Base-by-base conservation (phyloP, 2,888 invertebrate species). In the Pomacea canaliculata region DNA sequence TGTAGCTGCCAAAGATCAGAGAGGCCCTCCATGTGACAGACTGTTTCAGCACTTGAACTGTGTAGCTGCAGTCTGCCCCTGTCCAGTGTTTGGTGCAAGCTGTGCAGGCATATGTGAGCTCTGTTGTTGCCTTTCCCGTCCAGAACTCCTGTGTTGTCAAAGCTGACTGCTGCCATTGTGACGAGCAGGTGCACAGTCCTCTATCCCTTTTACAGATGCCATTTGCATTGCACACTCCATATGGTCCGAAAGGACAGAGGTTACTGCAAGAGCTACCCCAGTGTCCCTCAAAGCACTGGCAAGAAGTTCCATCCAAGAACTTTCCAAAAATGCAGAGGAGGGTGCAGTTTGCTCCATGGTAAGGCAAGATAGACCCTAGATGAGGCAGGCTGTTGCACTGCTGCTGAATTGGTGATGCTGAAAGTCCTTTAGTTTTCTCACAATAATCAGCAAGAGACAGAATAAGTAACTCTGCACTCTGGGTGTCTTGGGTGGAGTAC, bases 81-180 rank as follows among this genome's bases (percentile, higher is more conserved):
- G 74, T 51, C 85, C 85, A 85, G n/a, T 81, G 80, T 37, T 70
- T 76, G 19, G 86, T 83, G 73, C 86, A 86, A 5, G 56, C 68
- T 7, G 79, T 71, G 79, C 86, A 85, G 0, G 83, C 68, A 23
- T 81, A 76, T 9, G 72, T 51, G 27, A 71, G 69, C n/a, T 19
- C 65, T 49, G 73, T 63, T 49, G 37, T 72, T 27, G 69, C 66
- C 60, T 78, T 77, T 1, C 76, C 76, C 1, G 69, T 76, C 85
- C 84, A 84, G 81, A 83, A 85, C 7, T 65, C 51, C 48, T 70
- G 63, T 1, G 81, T 79, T 5, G 79, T 79, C 16, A 70, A 62
- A 12, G 66, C 69, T 37, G 46, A 70, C 19, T 81, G 79, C 46
- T 82, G 77, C 80, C 84, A 83, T 70, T 80, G 80, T 0, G 84